Evolutionary conservation across 2,113 vertebrate species (phyloP).

Genomic region (Neopipo cinnamomea): DNA sequence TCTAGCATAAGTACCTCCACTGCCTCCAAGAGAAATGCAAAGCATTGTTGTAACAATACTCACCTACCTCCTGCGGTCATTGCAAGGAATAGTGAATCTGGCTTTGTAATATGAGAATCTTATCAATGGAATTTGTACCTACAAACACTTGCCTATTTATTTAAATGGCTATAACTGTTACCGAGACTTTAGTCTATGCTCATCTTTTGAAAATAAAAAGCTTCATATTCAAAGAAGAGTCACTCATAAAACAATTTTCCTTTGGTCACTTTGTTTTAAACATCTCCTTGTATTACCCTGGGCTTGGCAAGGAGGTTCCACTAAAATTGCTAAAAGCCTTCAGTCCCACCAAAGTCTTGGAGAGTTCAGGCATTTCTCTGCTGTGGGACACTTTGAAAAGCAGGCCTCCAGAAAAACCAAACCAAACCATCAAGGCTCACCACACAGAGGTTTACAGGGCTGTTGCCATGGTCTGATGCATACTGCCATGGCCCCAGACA

Average conservation of each 20-base stretch:
- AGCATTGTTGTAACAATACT: neutral
- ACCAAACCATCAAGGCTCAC: neutral
- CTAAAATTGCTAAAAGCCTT: neutral
- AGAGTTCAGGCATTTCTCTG: neutral
- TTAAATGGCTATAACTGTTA: neutral
- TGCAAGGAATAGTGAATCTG: neutral
- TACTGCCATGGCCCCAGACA: neutral
- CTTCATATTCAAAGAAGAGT: neutral
- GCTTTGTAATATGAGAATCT: neutral
- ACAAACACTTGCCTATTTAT: neutral
- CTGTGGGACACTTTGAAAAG: neutral
- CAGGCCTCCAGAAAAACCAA: neutral
- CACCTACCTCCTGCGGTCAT: neutral
- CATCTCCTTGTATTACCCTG: neutral
- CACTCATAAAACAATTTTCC: neutral
- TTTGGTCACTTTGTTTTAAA: neutral
- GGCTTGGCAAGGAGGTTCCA: neutral
- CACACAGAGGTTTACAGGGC: neutral
- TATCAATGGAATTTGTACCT: neutral
- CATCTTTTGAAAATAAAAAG: neutral
- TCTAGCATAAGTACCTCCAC: neutral
- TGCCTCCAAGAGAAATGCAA: neutral
- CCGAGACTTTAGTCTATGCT: neutral
- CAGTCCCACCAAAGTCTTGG: neutral
- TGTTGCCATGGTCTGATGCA: neutral